Evolutionary conservation across 2,888 invertebrate species (phyloP), one percentile per base, ranked within the genome.

Genomic region (Platypus cylindrus): DNA sequence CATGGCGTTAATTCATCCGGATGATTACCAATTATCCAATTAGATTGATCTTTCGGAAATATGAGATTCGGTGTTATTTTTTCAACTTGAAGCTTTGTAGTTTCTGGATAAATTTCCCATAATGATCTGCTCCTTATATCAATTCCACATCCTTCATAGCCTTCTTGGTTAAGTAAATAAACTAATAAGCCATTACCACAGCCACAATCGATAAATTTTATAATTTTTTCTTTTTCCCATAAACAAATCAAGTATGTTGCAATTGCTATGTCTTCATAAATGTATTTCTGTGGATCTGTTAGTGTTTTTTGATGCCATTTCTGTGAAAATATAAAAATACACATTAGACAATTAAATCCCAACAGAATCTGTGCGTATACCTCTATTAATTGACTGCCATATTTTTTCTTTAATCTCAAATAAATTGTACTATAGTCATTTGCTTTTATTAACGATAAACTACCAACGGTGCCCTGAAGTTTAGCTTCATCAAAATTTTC

Each of bases 1-100:
- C 97, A 98, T 1, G 95, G 94, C 5, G 97, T 95, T n/a, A 98
- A 64, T 59, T 98, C 97, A 67, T 98, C 98, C 9, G 94, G 93
- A 66, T 98, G 98, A 63, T 98, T 98, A 32, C 97, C 98, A 56
- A 98, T 91, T 32, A 98, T 64, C 93, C 94, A 94, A 53, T 90
- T 83, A 17, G 70, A 70, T n/a, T n/a, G n/a, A n/a, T n/a, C 15
- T n/a, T 77, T 70, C 5, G 78, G 73, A 52, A 81, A 86, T 26
- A 72, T 54, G 41, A 68, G 68, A 32, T 69, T 56, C 42, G 76
- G 71, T 7, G 70, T 70, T 34, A 89, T 70, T 3, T 75, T 69
- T 49, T 60, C 65, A 45, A 74, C 75, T 67, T 78, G 65, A 32
- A 91, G 65, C 41, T 65, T 62, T 2, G 78, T 73, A 34, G 67